Evolutionary conservation across 2,797 vertebrate species (phyloP), one percentile per base, ranked within the genome.

Genomic region (Phoxinus dragarum): DNA sequence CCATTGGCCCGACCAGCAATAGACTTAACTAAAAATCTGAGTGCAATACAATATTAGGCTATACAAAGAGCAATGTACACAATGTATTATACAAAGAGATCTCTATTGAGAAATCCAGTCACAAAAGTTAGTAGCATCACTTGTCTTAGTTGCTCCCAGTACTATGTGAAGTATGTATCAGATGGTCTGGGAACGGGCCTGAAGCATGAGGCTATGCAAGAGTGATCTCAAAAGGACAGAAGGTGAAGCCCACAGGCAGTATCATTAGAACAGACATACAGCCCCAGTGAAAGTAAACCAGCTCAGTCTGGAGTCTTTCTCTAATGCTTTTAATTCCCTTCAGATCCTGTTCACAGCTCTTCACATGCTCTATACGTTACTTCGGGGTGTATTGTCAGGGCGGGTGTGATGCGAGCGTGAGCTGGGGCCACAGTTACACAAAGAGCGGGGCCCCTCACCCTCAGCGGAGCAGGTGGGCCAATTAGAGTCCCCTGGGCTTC

Each of bases 381-480:
- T 72, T 68, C 56, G 3, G 23, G 40, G 67, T 79, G 83, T 71
- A 85, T 79, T 85, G 76, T 85, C 38, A 61, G 64, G 47, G n/a
- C 17, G 38, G 61, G 69, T 76, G 77, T 69, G 75, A 84, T 61
- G 75, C 1, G 0, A 72, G 75, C 88, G 72, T 86, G 75, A 81
- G 87, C 83, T 64, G 4, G 59, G 69, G 69, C 78, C 69, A 71
- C 80, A 76, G 49, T 86, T 73, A 91, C 89, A 95, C 93, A 95
- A 94, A 94, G 93, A 23, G 64, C 59, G 14, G 68, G 54, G 82
- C 77, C 54, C 59, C 87, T 86, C 80, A 67, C 71, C 88, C 21
- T 40, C 76, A 88, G 79, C 91, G 89, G 93, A 94, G 94, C 95
- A 95, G 95, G 94, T 95, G 94, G 95, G 92, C 94, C 94, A 94